Evolutionary conservation across 2,113 vertebrate species (phyloP).

Genomic region (Miniopterus natalensis): DNA sequence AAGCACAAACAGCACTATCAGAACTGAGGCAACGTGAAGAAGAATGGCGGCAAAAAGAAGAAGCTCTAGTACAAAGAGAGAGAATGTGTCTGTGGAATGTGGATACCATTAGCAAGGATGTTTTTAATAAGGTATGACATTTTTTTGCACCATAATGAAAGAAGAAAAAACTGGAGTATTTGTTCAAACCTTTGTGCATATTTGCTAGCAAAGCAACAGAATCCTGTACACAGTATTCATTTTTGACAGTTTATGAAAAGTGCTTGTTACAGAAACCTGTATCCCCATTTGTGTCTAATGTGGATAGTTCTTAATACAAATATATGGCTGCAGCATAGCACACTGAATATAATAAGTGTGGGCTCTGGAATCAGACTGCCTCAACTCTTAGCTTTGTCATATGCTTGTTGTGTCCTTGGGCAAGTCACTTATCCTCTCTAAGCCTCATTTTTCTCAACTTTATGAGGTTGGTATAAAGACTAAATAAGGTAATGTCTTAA

Average conservation of each 20-base stretch:
- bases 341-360: neutral
- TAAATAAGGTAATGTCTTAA: neutral
- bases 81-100: slow-evolving; percentile 90
- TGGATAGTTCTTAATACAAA: neutral
- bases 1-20: slow-evolving; percentile 89
- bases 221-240: neutral
- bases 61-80: slow-evolving; percentile 91
- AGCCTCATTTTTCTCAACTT: slow-evolving; percentile 3
- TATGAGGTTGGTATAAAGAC: neutral
- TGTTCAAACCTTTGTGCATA: neutral
- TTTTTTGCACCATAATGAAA: slow-evolving; percentile 18
- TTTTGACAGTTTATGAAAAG: slow-evolving; percentile 54
- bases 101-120: slow-evolving; percentile 92
- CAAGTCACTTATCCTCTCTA: neutral
- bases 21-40: slow-evolving; percentile 94
- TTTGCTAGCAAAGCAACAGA: neutral
- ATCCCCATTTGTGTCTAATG: neutral
- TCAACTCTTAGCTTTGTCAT: slow-evolving; percentile 8
- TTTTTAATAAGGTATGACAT: slow-evolving; percentile 96
- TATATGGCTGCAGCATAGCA: neutral
- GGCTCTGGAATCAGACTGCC: neutral
- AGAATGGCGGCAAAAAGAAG: slow-evolving; percentile 98
- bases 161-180: neutral
- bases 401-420: slow-evolving; percentile 3
- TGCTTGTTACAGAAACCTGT: slow-evolving; percentile 21